These are phyloP conservation scores for Papilio xuthus DNA, from an alignment of 1,140 invertebrate genomes.

Conservation along the genomic window DNA sequence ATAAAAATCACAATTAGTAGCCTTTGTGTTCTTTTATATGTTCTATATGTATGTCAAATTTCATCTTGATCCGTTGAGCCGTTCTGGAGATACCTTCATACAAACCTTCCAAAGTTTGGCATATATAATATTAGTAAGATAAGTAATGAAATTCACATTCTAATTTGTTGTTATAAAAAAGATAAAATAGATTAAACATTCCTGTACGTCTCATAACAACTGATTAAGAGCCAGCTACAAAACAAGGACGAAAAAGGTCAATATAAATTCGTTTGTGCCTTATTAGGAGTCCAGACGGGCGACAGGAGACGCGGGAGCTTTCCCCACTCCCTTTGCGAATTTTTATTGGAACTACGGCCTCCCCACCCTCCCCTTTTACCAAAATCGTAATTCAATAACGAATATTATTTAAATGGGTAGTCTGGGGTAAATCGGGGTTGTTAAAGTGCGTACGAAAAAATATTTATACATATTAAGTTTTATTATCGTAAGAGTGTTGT, in stretches of 20 bases:
- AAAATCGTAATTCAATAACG: slow-evolving; percentile 35
- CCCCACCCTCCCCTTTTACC: slow-evolving; percentile 22
- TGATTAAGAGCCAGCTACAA: slow-evolving; percentile 14
- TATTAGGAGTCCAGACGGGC: slow-evolving; percentile 33
- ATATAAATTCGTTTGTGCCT: slow-evolving; percentile 37
- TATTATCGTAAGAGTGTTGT: neutral
- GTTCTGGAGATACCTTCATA: no score
- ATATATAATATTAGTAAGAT: no score
- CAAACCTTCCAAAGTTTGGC: no score
- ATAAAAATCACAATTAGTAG: no score
- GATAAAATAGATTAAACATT: slow-evolving; percentile 2
- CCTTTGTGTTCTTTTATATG: no score
- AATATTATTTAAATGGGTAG: slow-evolving; percentile 35
- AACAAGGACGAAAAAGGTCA: slow-evolving; percentile 36
- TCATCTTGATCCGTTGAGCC: no score
- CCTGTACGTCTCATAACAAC: neutral
- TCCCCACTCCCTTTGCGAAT: slow-evolving; percentile 30
- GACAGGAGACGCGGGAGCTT: slow-evolving; percentile 19
- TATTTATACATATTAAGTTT: neutral
- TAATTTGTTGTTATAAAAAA: neutral
- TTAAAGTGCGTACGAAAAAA: neutral
- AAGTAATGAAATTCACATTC: neutral
- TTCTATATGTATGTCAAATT: no score
- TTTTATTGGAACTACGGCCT: slow-evolving; percentile 25
- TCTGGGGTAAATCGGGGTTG: neutral